Base-by-base conservation (phyloP, 2,888 invertebrate genomes). In the Trissonchulus latispiculum region DNA sequence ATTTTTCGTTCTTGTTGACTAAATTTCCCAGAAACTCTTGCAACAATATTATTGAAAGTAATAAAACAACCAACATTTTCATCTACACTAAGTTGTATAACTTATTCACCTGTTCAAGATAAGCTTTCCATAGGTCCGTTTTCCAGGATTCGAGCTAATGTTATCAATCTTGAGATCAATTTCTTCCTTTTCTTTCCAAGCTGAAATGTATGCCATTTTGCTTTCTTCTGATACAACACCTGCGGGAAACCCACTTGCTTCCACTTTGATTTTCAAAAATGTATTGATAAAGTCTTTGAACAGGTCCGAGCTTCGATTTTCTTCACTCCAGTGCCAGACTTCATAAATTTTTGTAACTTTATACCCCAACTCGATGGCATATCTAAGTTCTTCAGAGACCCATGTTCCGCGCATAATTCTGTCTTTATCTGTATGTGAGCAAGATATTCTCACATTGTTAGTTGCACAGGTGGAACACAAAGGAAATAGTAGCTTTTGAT, bases 381-480 rank as follows among this genome's bases (percentile, higher is more conserved):
- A 3, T 3, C 23, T 3, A 8, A 68, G 3, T 36, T 68, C 69
- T 32, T n/a, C 23, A 8, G 69, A n/a, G 3, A 36, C 36, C 69
- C 69, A 68, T 29, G 36, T 31, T 32, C 69, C 69, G 33, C 32
- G 69, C 3, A 29, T 8, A 3, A 32, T 3, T 36, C 69, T 29
- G 3, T 68, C 15, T 23, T 3, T 35, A 35, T 36, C 36, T 3
- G 3, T 68, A 28, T 68, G 69, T 3, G 3, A 3, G 28, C 69
- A 68, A 3, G 3, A 31, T 31, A 15, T 8, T 18, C 79, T 76
- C 8, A 77, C 77, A n/a, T 79, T 77, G 0, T 31, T 66, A 70
- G 78, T 78, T 0, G 23, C n/a, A 74, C 81, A 81, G 1, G 75
- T 62, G 74, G 75, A 48, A 75, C 80, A 80, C 8, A 81, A 73